Evolutionary conservation across 2,797 vertebrate species (phyloP), one percentile per base, ranked within the genome.

Genomic region (Setipinna tenuifilis): DNA sequence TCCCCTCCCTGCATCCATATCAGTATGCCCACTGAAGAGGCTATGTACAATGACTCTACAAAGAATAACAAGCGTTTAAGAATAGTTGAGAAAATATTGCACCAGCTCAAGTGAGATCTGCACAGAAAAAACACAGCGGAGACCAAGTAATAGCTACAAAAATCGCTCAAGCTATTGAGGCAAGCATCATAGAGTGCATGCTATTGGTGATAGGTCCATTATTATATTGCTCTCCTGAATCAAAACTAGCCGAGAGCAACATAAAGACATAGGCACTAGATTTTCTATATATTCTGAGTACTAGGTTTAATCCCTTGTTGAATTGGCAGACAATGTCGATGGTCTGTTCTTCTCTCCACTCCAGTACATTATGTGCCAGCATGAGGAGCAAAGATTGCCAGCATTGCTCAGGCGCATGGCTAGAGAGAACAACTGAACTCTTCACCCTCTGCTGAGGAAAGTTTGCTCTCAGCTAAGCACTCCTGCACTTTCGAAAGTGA

Each of bases 401-500:
- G 71, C 71, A 19, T 35, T 78, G 71, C 35, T 7, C 71, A 71
- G 68, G 16, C 68, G 21, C 44, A 44, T 41, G 31, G 16, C 71
- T 44, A 4, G 28, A 10, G 68, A 78, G 17, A 44, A 44, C 28
- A 75, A 4, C 35, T 44, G 71, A 78, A 78, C 71, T 78, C 71
- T 21, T 16, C 31, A 10, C 71, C 31, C 71, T 44, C 17, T 44
- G 71, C 35, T 6, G 68, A 78, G 71, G 9, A 78, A 78, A 78
- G 71, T 78, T 78, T 78, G 35, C 31, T 78, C 35, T 44, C 19
- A 19, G 71, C 19, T 71, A 31, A 31, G 65, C 65, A 31, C 65
- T 71, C 65, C 44, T 41, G 71, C 71, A 78, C 71, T 78, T 44
- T 78, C 6, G 19, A 21, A 78, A 78, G 71, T 19, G 71, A 78